Conservation (phyloP, 2,888 invertebrate species). For the Hirtodrosophila alboralis region DNA sequence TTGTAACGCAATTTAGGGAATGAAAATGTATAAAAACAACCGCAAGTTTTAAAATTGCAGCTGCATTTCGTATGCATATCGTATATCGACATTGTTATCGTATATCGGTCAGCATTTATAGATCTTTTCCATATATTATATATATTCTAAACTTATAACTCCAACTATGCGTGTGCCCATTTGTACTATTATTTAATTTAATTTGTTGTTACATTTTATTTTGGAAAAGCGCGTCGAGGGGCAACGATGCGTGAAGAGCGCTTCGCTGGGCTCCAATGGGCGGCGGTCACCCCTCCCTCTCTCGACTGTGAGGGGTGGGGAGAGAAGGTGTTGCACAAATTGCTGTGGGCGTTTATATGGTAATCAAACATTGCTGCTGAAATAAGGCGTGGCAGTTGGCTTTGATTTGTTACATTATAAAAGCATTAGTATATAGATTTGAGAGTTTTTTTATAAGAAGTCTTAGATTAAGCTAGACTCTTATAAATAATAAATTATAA, state of each 20-base stretch:
- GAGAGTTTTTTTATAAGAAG: too few relatives aligned
- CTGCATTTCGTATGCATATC: slow-evolving; percentile 12
- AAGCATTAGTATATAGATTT: not conserved
- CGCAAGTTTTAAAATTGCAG: not conserved
- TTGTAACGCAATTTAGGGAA: slow-evolving; percentile 4
- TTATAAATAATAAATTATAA: too few relatives aligned
- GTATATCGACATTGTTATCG: slow-evolving; percentile 18
- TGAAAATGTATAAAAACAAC: slow-evolving; percentile 2
- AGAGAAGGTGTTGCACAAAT: slow-evolving; percentile 71
- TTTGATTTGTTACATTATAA: slow-evolving; percentile 4
- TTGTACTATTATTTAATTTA: slow-evolving; percentile 71
- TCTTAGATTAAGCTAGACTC: too few relatives aligned
- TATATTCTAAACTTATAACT: not conserved
- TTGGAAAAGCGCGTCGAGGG: slow-evolving; percentile 49
- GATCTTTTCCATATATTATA: too few relatives aligned
- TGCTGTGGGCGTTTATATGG: slow-evolving; percentile 48
- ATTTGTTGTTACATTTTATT: slow-evolving; percentile 77
- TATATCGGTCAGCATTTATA: slow-evolving; percentile 36
- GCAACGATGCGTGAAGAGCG: slow-evolving; percentile 71
- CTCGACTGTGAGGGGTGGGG: too few relatives aligned
- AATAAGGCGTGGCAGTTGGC: slow-evolving; percentile 46
- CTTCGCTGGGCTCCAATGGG: slow-evolving; percentile 52
- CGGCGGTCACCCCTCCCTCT: too few relatives aligned
- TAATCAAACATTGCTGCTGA: slow-evolving; percentile 47
- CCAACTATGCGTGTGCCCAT: slow-evolving; percentile 48